phyloP scores from a whole-genome alignment of 2,888 invertebrate species.

The Lycocerus yunnanus region DNA sequence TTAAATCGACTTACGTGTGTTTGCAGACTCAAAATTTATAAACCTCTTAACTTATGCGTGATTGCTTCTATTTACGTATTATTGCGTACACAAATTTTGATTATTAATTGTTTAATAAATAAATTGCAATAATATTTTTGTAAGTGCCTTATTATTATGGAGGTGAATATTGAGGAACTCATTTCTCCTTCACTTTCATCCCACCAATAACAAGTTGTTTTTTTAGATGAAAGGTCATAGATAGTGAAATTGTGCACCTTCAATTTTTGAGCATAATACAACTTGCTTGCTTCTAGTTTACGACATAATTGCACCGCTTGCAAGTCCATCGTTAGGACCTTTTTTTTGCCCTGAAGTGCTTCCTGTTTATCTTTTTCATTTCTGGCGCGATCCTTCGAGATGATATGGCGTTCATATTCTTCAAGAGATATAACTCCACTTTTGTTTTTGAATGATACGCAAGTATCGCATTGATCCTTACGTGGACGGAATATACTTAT shows the following conservation, averaged over 20 bases:
- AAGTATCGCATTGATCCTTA: neutral
- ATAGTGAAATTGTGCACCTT: neutral
- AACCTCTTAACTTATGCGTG: too few species aligned
- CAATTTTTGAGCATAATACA: neutral
- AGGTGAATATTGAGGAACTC: neutral
- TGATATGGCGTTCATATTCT: neutral
- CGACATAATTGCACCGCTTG: too few species aligned
- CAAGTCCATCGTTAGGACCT: too few species aligned
- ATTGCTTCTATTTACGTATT: too few species aligned
- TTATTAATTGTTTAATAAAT: too few species aligned
- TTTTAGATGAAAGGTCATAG: neutral
- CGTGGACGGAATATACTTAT: too few species aligned
- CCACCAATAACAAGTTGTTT: constrained; percentile 1
- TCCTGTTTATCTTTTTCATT: neutral
- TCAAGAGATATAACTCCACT: neutral
- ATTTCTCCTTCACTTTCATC: neutral
- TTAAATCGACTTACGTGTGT: too few species aligned
- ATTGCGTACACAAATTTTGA: too few species aligned
- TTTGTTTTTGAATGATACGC: neutral
- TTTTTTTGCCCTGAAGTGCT: too few species aligned
- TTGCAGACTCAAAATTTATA: too few species aligned
- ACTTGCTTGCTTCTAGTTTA: too few species aligned
- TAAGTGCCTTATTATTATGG: neutral
- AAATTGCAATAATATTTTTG: too few species aligned
- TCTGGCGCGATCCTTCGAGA: neutral